Conservation (phyloP, 2,797 vertebrate species). For the Triplophysa yarkandensis region DNA sequence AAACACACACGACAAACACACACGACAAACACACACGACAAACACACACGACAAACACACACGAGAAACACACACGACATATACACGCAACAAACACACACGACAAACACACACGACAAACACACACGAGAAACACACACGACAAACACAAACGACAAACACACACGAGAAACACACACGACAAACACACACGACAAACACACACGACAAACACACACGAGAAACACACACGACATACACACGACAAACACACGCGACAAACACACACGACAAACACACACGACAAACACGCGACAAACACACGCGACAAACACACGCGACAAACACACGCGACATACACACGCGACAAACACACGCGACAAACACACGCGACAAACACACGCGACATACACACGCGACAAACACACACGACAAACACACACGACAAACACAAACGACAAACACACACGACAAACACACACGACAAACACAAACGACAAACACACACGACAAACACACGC, state of each 20-base stretch:
- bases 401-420: slow-evolving; percentile 5
- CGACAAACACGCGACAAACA: slow-evolving; percentile 3
- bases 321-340: neutral
- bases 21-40: neutral
- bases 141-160: neutral
- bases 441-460: neutral
- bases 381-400: neutral
- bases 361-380: neutral
- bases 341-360: neutral
- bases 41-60: slow-evolving; percentile 11
- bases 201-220: neutral
- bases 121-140: slow-evolving; percentile 9
- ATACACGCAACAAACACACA: no score
- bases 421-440: no score
- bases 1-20: slow-evolving; percentile 5
- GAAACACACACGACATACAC: slow-evolving; percentile 3
- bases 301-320: neutral
- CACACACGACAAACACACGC: no score
- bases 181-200: slow-evolving; percentile 7
- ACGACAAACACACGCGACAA: slow-evolving; percentile 8
- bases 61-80: neutral
- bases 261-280: slow-evolving; percentile 3
- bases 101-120: neutral
- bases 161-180: neutral
- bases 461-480: slow-evolving; percentile 14